A percentile compares a stretch with the other conserved stretches of the same genome.
phyloP scores from a whole-genome alignment of 2,113 vertebrate genomes.

The Delphinapterus leucas region DNA sequence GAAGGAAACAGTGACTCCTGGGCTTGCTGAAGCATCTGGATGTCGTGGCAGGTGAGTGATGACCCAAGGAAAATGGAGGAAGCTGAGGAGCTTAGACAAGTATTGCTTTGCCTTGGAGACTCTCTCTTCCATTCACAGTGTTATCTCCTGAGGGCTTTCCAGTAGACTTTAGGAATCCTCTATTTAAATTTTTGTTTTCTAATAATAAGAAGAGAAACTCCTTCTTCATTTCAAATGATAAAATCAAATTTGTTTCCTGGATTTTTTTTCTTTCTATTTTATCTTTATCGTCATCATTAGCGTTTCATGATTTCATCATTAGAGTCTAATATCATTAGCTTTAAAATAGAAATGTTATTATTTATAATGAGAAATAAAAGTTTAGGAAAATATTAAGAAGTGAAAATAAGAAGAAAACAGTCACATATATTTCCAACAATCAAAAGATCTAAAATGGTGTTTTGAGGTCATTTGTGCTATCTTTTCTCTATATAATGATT shows the following conservation, averaged over 20 bases:
- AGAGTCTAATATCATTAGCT: background rate
- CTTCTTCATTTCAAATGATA: background rate
- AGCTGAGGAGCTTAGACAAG: background rate
- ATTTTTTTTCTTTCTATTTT: background rate
- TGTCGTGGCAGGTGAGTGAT: background rate
- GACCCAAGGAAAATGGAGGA: background rate
- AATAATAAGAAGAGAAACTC: background rate
- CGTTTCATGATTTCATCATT: background rate
- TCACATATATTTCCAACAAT: background rate
- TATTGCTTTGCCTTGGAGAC: background rate
- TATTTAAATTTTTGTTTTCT: background rate
- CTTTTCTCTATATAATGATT: background rate
- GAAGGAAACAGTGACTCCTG: background rate
- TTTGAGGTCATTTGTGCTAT: background rate
- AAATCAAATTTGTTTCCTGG: background rate
- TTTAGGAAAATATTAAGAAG: background rate
- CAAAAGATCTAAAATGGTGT: background rate
- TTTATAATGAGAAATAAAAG: background rate
- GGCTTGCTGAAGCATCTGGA: background rate
- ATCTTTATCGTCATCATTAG: background rate
- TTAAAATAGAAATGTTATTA: background rate
- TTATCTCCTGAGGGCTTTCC: background rate
- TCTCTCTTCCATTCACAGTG: background rate
- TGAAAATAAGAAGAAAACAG: background rate
- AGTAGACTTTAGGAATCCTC: background rate